phyloP scores from a whole-genome alignment of 2,113 vertebrate genomes.

The Ia io region DNA sequence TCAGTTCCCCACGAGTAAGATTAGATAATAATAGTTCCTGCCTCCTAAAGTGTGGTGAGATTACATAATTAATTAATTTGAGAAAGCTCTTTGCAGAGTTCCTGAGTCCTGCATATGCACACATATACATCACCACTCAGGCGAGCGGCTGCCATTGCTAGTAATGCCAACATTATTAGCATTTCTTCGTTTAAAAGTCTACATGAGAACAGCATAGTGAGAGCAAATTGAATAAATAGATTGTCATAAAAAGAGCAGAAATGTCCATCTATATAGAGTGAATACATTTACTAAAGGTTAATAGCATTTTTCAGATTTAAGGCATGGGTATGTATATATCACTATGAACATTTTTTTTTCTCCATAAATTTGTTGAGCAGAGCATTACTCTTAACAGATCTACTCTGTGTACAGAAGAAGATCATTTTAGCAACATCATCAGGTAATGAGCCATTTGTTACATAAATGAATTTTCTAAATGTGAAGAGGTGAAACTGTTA shows the following conservation, averaged over 20 bases:
- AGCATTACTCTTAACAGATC: constrained; percentile 37
- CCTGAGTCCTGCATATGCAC: rapidly evolving
- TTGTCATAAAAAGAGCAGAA: neutral
- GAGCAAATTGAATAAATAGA: neutral
- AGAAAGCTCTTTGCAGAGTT: neutral
- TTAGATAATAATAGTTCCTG: neutral
- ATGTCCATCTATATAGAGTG: neutral
- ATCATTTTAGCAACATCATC: neutral
- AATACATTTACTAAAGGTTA: neutral
- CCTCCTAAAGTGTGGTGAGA: neutral
- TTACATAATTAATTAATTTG: neutral
- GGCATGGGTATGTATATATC: neutral
- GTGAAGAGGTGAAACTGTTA: constrained; percentile 7
- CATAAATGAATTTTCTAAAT: constrained; percentile 42
- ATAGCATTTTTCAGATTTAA: neutral
- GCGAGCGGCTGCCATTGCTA: neutral
- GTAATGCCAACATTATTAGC: neutral
- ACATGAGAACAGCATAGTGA: neutral
- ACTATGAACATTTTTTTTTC: neutral
- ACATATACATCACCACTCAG: neutral
- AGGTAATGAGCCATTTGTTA: constrained; percentile 16
- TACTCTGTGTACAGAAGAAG: constrained; percentile 2
- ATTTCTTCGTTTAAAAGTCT: neutral
- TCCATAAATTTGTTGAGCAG: neutral
- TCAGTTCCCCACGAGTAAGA: neutral